Conservation (phyloP, 2,888 invertebrate genomes). For the Erebia epiphron region DNA sequence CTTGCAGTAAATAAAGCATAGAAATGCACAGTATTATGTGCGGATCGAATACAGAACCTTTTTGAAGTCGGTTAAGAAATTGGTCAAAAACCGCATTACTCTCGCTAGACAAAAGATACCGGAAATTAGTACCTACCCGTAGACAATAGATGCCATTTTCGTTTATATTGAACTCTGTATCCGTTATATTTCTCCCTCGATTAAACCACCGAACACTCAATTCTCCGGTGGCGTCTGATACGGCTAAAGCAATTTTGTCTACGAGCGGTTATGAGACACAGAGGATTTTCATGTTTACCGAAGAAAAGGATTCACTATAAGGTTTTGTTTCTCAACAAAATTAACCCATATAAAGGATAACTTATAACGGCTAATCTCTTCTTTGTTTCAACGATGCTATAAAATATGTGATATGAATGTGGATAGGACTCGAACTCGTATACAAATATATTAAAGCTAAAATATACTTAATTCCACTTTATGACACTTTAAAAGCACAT, state of each 20-base stretch:
- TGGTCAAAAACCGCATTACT: too few species aligned
- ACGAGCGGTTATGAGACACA: conserved; percentile 59
- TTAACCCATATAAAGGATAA: conserved; percentile 32
- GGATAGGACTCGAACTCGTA: too few species aligned
- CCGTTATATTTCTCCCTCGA: conserved; percentile 21
- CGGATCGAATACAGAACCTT: too few species aligned
- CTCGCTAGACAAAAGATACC: too few species aligned
- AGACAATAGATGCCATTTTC: too few species aligned
- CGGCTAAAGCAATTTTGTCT: conserved; percentile 64
- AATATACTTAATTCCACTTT: conserved; percentile 18
- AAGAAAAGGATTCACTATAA: conserved; percentile 48
- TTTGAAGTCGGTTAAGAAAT: too few species aligned
- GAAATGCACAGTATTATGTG: too few species aligned
- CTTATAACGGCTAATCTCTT: conserved; percentile 19
- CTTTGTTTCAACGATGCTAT: conserved; percentile 10
- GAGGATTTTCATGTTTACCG: conserved; percentile 58
- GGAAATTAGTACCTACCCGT: too few species aligned
- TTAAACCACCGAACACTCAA: conserved; percentile 50
- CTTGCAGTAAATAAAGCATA: too few species aligned
- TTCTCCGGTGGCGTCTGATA: conserved; percentile 57
- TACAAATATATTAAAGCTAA: neutral
- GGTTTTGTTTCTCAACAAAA: conserved; percentile 41
- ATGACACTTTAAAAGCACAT: conserved; percentile 30
- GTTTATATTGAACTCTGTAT: too few species aligned
- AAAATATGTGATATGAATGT: conserved; percentile 8